phyloP scores from a whole-genome alignment of 1,140 invertebrate genomes.

The Procambarus virginalis region DNA sequence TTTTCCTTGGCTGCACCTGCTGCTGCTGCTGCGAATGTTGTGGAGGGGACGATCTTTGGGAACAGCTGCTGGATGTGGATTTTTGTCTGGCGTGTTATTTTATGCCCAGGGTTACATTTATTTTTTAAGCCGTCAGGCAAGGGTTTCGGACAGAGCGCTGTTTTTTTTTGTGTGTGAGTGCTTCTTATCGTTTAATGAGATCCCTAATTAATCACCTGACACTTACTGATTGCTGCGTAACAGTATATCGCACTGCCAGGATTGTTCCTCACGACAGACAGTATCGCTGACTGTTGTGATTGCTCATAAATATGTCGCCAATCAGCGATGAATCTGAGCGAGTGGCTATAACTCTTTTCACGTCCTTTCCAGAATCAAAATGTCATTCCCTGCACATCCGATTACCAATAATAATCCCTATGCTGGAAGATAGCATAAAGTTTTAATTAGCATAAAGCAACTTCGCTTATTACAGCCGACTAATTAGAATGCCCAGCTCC shows the following conservation, averaged over 20 bases:
- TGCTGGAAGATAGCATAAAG: slow-evolving; percentile 47
- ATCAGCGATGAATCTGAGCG: not conserved
- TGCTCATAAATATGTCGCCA: not conserved
- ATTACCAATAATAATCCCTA: slow-evolving; percentile 33
- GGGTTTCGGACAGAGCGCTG: not conserved
- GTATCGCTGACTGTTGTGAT: slow-evolving; percentile 7
- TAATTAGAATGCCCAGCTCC: slow-evolving; percentile 42
- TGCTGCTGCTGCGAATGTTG: not conserved
- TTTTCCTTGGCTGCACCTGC: not conserved
- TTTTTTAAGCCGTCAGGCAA: no score
- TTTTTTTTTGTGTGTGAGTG: not conserved
- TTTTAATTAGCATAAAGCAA: slow-evolving; percentile 45
- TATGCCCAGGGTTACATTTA: no score
- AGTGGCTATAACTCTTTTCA: not conserved
- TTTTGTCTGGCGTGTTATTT: no score
- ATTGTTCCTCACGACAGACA: not conserved
- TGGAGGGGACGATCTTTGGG: no score
- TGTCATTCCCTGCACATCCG: not conserved
- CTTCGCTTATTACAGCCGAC: slow-evolving; percentile 32
- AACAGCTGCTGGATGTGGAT: no score
- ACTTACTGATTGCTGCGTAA: not conserved
- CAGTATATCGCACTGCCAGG: not conserved
- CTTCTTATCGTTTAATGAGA: not conserved
- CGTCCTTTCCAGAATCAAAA: slow-evolving; percentile 2
- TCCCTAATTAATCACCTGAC: slow-evolving; percentile 11